Evolutionary conservation across 1,140 invertebrate genomes (phyloP).

Genomic region (Drosophila serrata): DNA sequence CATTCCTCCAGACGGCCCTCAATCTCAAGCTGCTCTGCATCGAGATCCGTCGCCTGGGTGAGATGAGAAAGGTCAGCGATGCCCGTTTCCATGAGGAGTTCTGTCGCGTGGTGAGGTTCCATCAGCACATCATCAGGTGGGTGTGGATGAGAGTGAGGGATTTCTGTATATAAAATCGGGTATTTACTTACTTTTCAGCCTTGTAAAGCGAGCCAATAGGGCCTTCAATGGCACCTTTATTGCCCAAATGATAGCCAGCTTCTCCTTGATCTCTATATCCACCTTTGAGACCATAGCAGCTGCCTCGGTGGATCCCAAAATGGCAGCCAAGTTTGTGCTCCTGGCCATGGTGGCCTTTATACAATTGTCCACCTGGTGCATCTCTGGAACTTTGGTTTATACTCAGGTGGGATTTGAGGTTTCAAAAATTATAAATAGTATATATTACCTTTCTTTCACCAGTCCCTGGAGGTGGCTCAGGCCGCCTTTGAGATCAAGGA

Average conservation of each 20-base stretch:
- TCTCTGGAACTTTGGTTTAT: slow-evolving; percentile 57
- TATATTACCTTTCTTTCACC: neutral
- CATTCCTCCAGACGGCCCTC: slow-evolving; percentile 62
- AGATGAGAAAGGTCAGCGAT: slow-evolving; percentile 13
- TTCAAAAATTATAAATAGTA: too few relatives aligned
- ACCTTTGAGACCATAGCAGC: slow-evolving; percentile 66
- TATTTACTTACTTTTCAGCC: slow-evolving; percentile 22
- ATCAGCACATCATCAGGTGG: slow-evolving; percentile 71
- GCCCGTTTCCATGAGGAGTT: slow-evolving; percentile 34
- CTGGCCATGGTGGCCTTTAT: slow-evolving; percentile 57
- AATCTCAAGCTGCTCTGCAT: slow-evolving; percentile 69
- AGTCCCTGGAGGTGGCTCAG: slow-evolving; percentile 68
- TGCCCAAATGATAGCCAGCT: slow-evolving; percentile 68
- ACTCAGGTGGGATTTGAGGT: slow-evolving; percentile 37
- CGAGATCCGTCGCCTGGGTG: slow-evolving; percentile 46
- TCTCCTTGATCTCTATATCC: slow-evolving; percentile 65
- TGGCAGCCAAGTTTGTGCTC: slow-evolving; percentile 63
- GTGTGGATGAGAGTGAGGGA: neutral
- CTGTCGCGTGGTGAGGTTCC: slow-evolving; percentile 42
- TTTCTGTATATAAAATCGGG: too few relatives aligned
- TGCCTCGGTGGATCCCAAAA: slow-evolving; percentile 56
- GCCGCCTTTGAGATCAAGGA: slow-evolving; percentile 62
- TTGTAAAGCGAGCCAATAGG: slow-evolving; percentile 48
- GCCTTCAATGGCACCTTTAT: slow-evolving; percentile 62
- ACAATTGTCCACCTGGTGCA: slow-evolving; percentile 72